These are phyloP conservation scores for Rhagoletis zephyria DNA, from an alignment of 1,140 invertebrate species.

Conservation along the genomic window DNA sequence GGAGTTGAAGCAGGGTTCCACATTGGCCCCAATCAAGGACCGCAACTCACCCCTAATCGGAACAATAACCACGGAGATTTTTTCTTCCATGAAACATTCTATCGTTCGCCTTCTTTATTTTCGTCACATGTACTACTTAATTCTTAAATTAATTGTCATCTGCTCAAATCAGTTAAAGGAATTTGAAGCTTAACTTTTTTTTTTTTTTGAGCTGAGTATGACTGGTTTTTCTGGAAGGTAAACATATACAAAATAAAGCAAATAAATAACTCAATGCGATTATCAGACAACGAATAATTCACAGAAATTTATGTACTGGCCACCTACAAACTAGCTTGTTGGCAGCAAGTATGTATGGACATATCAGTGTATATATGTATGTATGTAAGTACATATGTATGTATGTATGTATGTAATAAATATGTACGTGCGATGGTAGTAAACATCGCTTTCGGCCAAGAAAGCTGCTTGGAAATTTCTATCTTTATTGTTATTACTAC, in stretches of 20 bases:
- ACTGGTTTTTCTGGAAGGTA: constrained; percentile 28
- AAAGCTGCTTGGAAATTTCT: constrained; percentile 21
- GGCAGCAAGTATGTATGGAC: no score
- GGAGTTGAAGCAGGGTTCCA: no score
- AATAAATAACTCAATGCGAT: constrained; percentile 29
- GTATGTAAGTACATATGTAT: background rate
- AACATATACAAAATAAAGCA: background rate
- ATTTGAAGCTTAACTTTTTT: background rate
- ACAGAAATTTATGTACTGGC: constrained; percentile 11
- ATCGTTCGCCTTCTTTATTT: no score
- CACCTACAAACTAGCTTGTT: background rate
- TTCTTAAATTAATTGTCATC: background rate
- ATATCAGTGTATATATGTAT: background rate
- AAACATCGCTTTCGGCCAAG: background rate
- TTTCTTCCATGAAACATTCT: no score
- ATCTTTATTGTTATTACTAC: background rate
- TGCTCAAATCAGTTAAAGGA: background rate
- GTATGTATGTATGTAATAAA: background rate
- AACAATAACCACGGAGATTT: no score
- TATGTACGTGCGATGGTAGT: background rate
- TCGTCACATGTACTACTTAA: background rate
- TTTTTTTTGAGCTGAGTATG: background rate
- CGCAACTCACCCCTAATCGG: no score
- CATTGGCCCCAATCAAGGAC: no score
- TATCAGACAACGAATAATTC: constrained; percentile 7